A percentile compares a stretch with the other conserved stretches of the same genome.
Conservation (phyloP, 2,888 invertebrate genomes). For the Oxycera nigricornis region DNA sequence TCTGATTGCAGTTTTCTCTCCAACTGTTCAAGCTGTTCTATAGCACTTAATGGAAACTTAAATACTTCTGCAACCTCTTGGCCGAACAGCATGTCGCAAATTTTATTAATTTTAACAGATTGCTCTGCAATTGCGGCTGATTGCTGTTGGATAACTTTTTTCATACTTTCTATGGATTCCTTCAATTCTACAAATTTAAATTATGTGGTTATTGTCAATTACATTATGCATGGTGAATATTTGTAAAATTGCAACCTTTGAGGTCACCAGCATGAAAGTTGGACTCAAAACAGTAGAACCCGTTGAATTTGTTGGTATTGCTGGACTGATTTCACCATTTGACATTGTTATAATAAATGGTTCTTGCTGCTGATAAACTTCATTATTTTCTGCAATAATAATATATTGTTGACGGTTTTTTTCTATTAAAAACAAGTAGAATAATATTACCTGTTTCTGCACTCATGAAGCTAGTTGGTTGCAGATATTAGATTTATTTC, state of each 20-base stretch:
- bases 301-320: not conserved
- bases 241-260: not conserved
- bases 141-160: not conserved
- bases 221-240: not conserved
- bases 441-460: not conserved
- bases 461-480: not conserved
- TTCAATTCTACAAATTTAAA: not conserved
- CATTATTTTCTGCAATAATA: slow-evolving; percentile 1
- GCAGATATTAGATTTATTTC: not conserved
- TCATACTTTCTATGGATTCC: not conserved
- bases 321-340: too few species aligned
- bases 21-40: not conserved
- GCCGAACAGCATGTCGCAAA: not conserved
- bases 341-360: not conserved
- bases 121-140: not conserved
- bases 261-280: not conserved
- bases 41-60: not conserved
- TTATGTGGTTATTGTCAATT: not conserved
- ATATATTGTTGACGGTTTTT: not conserved
- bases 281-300: not conserved
- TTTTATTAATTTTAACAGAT: slow-evolving; percentile 2
- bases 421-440: not conserved
- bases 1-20: not conserved
- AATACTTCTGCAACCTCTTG: not conserved
- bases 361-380: not conserved